phyloP scores from a whole-genome alignment of 1,140 invertebrate genomes.

The Brachystomella parvula region DNA sequence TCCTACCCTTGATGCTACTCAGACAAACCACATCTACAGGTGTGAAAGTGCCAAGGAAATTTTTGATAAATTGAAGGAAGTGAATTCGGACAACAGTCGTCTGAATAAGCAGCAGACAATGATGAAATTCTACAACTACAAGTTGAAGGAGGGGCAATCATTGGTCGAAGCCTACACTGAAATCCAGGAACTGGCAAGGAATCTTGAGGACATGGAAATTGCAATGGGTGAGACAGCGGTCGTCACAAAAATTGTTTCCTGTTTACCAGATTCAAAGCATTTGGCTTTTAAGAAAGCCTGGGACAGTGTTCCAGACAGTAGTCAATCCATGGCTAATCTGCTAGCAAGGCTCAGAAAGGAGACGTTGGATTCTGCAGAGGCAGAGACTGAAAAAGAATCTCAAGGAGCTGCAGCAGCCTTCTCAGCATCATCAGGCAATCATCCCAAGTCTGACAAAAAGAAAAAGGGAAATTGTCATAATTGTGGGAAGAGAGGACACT shows the following conservation, averaged over 20 bases:
- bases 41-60: slow-evolving; percentile 6
- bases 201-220: too few relatives aligned
- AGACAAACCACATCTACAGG: not conserved
- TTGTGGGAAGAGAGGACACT: slow-evolving; percentile 1
- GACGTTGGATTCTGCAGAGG: not conserved
- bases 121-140: slow-evolving; percentile 11
- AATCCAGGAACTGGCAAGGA: slow-evolving; percentile 10
- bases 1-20: not conserved
- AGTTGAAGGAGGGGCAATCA: not conserved
- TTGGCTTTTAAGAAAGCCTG: slow-evolving; percentile 20
- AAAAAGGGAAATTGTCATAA: not conserved
- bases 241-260: not conserved
- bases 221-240: not conserved
- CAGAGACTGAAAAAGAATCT: not conserved
- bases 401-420: not conserved
- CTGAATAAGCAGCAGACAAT: slow-evolving; percentile 15
- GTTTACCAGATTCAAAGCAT: not conserved
- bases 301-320: slow-evolving; percentile 10
- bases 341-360: slow-evolving; percentile 14
- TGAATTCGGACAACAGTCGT: slow-evolving; percentile 6
- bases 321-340: slow-evolving; percentile 9
- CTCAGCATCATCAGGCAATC: not conserved
- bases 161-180: not conserved
- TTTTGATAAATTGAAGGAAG: too few relatives aligned
- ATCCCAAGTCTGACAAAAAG: not conserved